Conservation (phyloP, 1,140 invertebrate species). For the Potamilus streckersoni region DNA sequence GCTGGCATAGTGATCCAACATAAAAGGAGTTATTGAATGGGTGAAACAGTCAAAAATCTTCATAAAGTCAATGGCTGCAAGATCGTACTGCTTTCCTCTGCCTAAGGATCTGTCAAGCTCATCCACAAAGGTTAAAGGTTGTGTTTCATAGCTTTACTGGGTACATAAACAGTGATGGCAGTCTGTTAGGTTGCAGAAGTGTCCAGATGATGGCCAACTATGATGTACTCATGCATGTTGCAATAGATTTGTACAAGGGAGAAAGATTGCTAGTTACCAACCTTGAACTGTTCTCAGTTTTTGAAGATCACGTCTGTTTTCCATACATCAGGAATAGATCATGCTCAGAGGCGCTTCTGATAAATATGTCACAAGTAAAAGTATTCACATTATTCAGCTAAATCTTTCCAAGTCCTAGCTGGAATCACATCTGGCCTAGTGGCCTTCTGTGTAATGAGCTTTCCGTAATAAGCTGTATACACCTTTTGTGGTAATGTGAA, state of each 20-base stretch:
- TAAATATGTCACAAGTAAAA: constrained; percentile 2
- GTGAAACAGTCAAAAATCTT: constrained; percentile 16
- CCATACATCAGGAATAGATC: constrained; percentile 17
- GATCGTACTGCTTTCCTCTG: neutral
- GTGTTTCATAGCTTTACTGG: constrained; percentile 18
- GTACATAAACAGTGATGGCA: constrained; percentile 29
- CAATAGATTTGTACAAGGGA: constrained; percentile 31
- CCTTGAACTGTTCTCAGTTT: constrained; percentile 15
- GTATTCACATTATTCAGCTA: constrained; percentile 6
- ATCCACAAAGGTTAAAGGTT: constrained; percentile 12
- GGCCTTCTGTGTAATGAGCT: constrained; percentile 25
- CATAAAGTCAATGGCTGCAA: constrained; percentile 10
- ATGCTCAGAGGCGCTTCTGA: neutral
- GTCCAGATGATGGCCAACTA: constrained; percentile 18
- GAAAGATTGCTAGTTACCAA: constrained; percentile 2
- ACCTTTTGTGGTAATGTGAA: constrained; percentile 6
- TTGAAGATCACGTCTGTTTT: constrained; percentile 16
- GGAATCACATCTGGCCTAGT: constrained; percentile 14
- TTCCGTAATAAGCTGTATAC: constrained; percentile 1
- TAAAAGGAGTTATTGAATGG: constrained; percentile 17
- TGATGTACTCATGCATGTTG: constrained; percentile 27
- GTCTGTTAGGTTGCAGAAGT: constrained; percentile 17
- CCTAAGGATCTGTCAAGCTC: constrained; percentile 9
- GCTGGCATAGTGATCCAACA: constrained; percentile 31
- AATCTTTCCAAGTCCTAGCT: neutral